Percentiles rank a stretch among this genome's conserved stretches.
Evolutionary conservation across 1,140 invertebrate species (phyloP).

Genomic region (Hestina assimilis): DNA sequence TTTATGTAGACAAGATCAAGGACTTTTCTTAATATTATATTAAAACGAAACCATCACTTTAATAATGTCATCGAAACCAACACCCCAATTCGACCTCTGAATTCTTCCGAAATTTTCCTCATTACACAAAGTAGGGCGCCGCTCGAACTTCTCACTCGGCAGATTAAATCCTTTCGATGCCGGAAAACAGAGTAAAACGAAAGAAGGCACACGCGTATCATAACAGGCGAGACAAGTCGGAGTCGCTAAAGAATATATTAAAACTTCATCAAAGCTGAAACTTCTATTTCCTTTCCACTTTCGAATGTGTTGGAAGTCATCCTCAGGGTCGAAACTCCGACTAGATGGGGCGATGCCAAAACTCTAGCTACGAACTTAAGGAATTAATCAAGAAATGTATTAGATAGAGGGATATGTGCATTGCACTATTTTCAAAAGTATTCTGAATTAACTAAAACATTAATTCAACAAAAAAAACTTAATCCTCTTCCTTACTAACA

Average conservation of each 20-base stretch:
- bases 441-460: background rate
- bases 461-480: background rate
- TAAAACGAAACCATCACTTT: background rate
- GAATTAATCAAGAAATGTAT: constrained; percentile 15
- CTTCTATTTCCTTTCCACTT: constrained; percentile 60
- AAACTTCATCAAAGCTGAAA: constrained; percentile 74
- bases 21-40: background rate
- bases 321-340: constrained; percentile 34
- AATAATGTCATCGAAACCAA: constrained; percentile 10
- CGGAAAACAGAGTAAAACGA: constrained; percentile 38
- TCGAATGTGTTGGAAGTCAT: constrained; percentile 35
- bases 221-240: constrained; percentile 60
- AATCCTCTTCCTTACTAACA: no score
- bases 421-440: background rate
- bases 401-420: background rate
- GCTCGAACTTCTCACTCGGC: constrained; percentile 13
- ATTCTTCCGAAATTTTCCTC: constrained; percentile 16
- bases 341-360: constrained; percentile 34
- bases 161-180: constrained; percentile 45
- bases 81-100: constrained; percentile 1
- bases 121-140: constrained; percentile 10
- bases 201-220: constrained; percentile 50
- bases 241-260: constrained; percentile 72
- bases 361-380: constrained; percentile 17
- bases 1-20: background rate